Conservation (phyloP, 2,888 invertebrate species). For the Dasysyrphus tricinctus region DNA sequence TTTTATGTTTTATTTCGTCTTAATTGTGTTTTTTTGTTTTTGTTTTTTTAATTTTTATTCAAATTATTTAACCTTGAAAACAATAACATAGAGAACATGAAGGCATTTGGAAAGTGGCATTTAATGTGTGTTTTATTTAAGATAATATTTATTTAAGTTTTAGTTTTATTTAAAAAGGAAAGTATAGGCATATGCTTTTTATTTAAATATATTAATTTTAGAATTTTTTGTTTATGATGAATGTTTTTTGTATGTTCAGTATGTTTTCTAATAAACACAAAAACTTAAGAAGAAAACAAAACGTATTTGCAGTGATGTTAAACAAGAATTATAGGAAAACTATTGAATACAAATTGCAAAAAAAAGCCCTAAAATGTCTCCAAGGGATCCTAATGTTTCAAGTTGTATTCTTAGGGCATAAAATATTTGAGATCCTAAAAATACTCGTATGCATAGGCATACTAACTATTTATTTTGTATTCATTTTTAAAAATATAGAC, state of each 20-base stretch:
- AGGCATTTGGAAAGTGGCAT: slow-evolving; percentile 74
- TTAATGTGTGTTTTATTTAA: slow-evolving; percentile 71
- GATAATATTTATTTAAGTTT: slow-evolving; percentile 62
- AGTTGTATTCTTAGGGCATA: too few relatives aligned
- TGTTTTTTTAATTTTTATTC: slow-evolving; percentile 34
- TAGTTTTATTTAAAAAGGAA: slow-evolving; percentile 53
- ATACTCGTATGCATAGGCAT: too few relatives aligned
- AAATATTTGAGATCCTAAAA: too few relatives aligned
- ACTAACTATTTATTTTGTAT: too few relatives aligned
- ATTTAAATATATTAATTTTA: slow-evolving; percentile 61
- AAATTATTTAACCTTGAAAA: slow-evolving; percentile 66
- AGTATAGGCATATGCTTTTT: slow-evolving; percentile 50
- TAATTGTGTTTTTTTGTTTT: slow-evolving; percentile 29
- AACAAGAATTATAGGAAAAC: neutral
- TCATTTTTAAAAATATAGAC: too few relatives aligned
- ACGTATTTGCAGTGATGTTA: slow-evolving; percentile 17
- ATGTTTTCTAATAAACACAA: slow-evolving; percentile 46
- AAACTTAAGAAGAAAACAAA: neutral
- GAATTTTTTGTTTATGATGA: slow-evolving; percentile 58
- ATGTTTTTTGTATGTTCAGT: slow-evolving; percentile 72
- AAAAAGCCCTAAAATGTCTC: neutral
- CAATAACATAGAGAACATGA: slow-evolving; percentile 75
- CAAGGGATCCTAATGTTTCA: too few relatives aligned
- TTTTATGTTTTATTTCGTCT: slow-evolving; percentile 38
- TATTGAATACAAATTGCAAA: neutral